Base-by-base conservation (phyloP, 2,797 vertebrate species). In the Epinephelus coioides region DNA sequence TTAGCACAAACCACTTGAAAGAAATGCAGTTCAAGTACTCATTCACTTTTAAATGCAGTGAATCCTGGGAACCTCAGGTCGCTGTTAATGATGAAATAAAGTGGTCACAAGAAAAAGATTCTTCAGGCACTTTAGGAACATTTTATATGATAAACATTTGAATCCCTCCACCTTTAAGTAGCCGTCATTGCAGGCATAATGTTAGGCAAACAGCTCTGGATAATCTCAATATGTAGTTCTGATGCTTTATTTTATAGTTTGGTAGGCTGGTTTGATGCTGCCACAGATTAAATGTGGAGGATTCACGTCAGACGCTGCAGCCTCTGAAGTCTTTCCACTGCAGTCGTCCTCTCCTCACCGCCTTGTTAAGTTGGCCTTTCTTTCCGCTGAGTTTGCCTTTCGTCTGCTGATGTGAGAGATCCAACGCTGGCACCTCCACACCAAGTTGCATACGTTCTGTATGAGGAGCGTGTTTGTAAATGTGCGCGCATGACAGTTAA, bases 321-420 rank as follows among this genome's bases (percentile, higher is more conserved):
- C 47, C 49, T 51, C 21, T 60, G 12, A 71, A 70, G 54, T 75
- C 60, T 78, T 77, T 64, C 66, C 68, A 23, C 60, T 64, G 63
- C 56, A 68, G 46, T 18, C 6, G 55, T 50, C 68, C 68, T 61
- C 68, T 67, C 63, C 57, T 83, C 69, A 27, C 59, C n/a, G 30
- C 46, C 73, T 66, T 55, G 79, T 83, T 40, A 72, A 73, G 43
- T 72, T 30, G 6, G 17, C 66, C 63, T 71, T 43, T 57, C 68
- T 85, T 89, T 89, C 73, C 51, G n/a, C 73, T 85, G 84, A 78
- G 59, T 80, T 73, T 73, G 74, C 44, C 40, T 74, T 67, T 83
- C 54, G 50, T 83, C 64, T 47, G 51, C 82, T 79, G 65, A 79
- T 79, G 77, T 12, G 15, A 59, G 76, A 57, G 49, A 50, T 19